phyloP scores from a whole-genome alignment of 92 coral and sea anemone genomes.

The Siderastrea siderea region DNA sequence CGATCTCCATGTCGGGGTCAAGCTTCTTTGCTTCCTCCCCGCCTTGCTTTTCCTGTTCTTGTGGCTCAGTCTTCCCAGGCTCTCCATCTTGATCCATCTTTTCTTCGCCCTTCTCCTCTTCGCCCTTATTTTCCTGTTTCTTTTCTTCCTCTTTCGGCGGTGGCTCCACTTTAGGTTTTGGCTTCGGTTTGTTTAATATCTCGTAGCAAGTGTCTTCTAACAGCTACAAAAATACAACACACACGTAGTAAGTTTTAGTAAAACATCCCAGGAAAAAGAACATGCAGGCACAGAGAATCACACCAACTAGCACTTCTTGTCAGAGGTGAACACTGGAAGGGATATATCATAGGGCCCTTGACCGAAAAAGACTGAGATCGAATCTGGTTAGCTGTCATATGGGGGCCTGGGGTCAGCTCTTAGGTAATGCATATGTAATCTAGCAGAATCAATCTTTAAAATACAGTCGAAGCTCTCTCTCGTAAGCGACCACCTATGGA shows the following conservation, averaged over 20 bases:
- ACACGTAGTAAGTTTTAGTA: background rate
- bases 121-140: slow-evolving; percentile 51
- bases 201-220: slow-evolving; percentile 91
- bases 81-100: slow-evolving; percentile 62
- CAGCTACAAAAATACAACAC: slow-evolving; percentile 54
- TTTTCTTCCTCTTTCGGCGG: slow-evolving; percentile 93
- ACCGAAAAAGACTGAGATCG: no score
- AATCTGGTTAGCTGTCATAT: no score
- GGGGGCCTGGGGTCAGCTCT: no score
- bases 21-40: slow-evolving; percentile 8
- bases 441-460: no score
- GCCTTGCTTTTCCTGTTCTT: slow-evolving; percentile 15
- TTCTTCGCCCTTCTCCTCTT: slow-evolving; percentile 53
- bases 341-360: no score
- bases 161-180: slow-evolving; percentile 90
- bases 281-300: no score
- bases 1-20: slow-evolving; percentile 48
- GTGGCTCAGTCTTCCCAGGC: background rate
- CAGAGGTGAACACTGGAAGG: no score
- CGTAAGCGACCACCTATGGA: no score
- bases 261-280: no score
- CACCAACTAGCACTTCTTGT: no score
- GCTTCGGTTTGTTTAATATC: slow-evolving; percentile 90
- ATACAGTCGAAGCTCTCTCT: no score
- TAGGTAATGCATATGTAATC: no score